Evolutionary conservation across 2,797 vertebrate genomes (phyloP).

Genomic region (Pangasius sanitwongsei): DNA sequence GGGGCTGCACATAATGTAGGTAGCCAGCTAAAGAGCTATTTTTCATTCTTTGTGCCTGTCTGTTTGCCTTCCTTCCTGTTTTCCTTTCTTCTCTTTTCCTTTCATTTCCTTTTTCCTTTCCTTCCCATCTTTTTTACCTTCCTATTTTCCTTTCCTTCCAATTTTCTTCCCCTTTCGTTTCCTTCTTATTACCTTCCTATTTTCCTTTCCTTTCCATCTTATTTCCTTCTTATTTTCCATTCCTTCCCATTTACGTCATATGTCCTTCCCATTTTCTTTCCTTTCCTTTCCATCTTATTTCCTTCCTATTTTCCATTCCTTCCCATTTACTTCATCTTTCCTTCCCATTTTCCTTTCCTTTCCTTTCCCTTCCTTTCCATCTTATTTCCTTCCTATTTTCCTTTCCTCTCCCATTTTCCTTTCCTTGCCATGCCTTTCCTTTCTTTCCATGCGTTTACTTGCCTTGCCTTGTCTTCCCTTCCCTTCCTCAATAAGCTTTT

Average conservation of each 20-base stretch:
- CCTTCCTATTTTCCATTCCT: neutral
- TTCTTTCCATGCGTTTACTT: neutral
- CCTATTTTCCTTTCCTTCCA: too few relatives aligned
- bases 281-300: neutral
- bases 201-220: neutral
- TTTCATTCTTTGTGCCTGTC: neutral
- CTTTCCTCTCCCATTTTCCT: neutral
- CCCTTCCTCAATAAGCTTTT: neutral
- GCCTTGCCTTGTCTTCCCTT: neutral
- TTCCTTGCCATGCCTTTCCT: neutral
- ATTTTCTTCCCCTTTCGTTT: too few relatives aligned
- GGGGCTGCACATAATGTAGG: neutral
- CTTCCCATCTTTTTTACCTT: too few relatives aligned
- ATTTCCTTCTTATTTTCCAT: neutral
- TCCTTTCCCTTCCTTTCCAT: neutral
- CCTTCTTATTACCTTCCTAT: neutral
- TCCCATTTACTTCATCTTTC: neutral
- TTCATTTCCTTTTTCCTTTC: neutral
- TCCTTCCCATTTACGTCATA: rapidly evolving
- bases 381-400: neutral
- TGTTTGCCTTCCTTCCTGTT: neutral
- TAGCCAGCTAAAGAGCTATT: neutral
- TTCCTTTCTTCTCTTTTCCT: neutral
- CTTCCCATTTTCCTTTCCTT: neutral
- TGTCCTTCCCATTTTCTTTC: neutral